Evolutionary conservation across 2,113 vertebrate species (phyloP), one percentile per base, ranked within the genome.

Genomic region (Eulemur rufifrons): DNA sequence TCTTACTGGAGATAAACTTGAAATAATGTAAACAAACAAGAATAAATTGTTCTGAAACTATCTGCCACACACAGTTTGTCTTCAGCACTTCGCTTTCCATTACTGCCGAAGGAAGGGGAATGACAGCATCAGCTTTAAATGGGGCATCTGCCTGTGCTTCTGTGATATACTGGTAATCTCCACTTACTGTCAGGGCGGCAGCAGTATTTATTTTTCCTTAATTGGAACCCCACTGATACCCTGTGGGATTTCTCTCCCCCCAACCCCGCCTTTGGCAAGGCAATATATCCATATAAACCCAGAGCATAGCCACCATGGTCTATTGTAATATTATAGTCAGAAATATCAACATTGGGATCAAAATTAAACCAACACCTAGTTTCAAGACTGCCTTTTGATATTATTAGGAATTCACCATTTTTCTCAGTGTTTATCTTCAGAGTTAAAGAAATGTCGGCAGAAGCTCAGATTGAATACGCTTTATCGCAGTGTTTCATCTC

Each of bases 1-100:
- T 61, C 56, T 56, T 77, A 47, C n/a, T 91, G 50, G 86, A 97
- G 97, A 76, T 50, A 32, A 94, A 94, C 89, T 96, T 39, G n/a
- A 95, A 94, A 50, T 74, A 89, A 86, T 54, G 91, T 29, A 96
- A 97, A 42, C 18, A 89, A 37, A 91, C 95, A 93, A 2, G 2
- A 88, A 82, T 25, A 47, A 66, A 80, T 71, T 47, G 14, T 93
- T 96, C 92, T 76, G 66, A 73, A 45, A 45, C 86, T 80, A 3
- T 81, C 92, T 68, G 34, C 54, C 73, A 3, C 61, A 82, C 69
- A 74, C 21, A 59, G 56, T 84, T 91, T 76, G 25, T 61, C 77
- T 45, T 86, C 29, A 95, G 11, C 17, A 47, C 81, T 88, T 27
- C 68, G 84, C 54, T 93, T 97, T 92, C 14, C 13, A 2, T 94